A percentile compares a stretch with the other conserved stretches of the same genome.
phyloP scores from a whole-genome alignment of 2,113 vertebrate species.

The Hypanus sabinus region DNA sequence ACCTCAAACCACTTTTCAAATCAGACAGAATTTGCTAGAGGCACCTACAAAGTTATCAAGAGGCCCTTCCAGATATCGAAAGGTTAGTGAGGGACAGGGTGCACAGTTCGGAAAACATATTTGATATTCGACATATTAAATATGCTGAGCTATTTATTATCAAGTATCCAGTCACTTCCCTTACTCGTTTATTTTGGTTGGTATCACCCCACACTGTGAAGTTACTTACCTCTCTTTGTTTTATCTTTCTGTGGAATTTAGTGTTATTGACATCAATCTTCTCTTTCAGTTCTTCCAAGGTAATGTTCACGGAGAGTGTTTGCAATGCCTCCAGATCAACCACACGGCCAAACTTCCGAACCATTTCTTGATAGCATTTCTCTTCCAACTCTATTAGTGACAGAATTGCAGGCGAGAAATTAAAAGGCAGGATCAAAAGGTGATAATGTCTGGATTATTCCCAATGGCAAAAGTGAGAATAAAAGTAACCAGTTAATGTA shows the following conservation, averaged over 20 bases:
- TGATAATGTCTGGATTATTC: neutral
- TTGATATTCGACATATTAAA: too few relatives aligned
- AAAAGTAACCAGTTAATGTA: too few relatives aligned
- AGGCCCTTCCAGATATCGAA: neutral
- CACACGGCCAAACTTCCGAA: conserved; percentile 74
- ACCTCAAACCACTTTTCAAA: neutral
- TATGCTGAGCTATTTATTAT: neutral
- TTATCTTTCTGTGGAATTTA: conserved; percentile 55
- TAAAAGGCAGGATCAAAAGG: neutral
- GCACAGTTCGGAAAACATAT: neutral
- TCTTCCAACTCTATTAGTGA: conserved; percentile 61
- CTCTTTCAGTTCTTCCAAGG: conserved; percentile 71
- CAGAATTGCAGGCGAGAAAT: neutral
- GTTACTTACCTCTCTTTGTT: conserved; percentile 67
- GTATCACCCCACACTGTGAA: too few relatives aligned
- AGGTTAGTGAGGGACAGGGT: neutral
- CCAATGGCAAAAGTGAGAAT: neutral
- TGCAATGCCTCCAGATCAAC: conserved; percentile 79
- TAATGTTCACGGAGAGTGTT: conserved; percentile 63
- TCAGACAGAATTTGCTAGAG: neutral
- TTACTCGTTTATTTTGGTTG: neutral
- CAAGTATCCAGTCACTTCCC: neutral
- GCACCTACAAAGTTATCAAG: neutral
- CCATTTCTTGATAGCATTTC: conserved; percentile 67
- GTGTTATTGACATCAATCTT: conserved; percentile 60